Evolutionary conservation across 2,888 invertebrate species (phyloP), one percentile per base, ranked within the genome.

Genomic region (Alentia gelatinosa): DNA sequence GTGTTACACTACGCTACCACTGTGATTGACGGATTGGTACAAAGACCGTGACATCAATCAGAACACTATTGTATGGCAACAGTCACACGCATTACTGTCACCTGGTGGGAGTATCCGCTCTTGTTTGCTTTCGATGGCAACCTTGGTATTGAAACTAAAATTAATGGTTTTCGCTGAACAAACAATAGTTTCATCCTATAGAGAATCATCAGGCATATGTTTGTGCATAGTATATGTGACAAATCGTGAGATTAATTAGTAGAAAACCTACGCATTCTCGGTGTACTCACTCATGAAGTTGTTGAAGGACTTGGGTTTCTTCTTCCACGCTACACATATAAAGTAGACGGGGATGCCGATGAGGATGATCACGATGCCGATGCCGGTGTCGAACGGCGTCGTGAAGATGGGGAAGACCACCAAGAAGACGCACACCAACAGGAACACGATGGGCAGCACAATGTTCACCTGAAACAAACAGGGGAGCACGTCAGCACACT

Each of bases 331-430:
- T 40, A 96, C 95, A 0, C 96, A 95, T 7, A 98, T 93, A 94
- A 97, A 97, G 96, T 98, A 98, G 12, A 98, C 97, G 9, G 98
- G 98, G 92, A 98, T 97, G 39, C 98, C 98, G 9, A 98, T 97
- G 26, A 98, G 95, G 0, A 98, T 97, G 47, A 98, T 98, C 9
- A 97, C 97, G 1, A 97, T 95, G 0, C 98, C 98, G 93, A 98
- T 97, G 0, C 97, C 97, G 92, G 96, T 95, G 40, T 92, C 91
- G 23, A 40, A 96, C 0, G 98, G 98, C 90, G 97, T 97, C 35
- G 97, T 97, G 94, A 97, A 97, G 95, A 98, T 98, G 0, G 99
- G 99, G 92, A 98, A 97, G 89, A 98, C 97, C n/a, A 99, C 98
- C 90, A 99, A 97, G 96, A 98, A 98, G 35, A 98, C 96, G 95